These are phyloP conservation scores for Sciurus niger DNA, from an alignment of 2,113 vertebrate species.

Conservation along the genomic window DNA sequence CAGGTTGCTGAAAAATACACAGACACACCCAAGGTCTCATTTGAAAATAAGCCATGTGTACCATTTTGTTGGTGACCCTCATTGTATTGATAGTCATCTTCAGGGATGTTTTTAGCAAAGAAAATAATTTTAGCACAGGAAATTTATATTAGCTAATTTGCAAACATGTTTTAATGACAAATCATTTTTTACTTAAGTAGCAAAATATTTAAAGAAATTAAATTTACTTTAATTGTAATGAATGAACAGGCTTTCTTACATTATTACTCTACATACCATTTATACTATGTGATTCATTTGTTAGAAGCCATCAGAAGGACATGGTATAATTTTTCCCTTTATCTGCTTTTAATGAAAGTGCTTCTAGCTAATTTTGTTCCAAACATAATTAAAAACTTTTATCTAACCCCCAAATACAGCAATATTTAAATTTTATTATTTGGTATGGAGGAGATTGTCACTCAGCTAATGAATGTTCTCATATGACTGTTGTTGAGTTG, in stretches of 20 bases:
- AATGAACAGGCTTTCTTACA: neutral
- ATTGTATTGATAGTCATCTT: neutral
- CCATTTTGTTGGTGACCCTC: neutral
- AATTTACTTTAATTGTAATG: neutral
- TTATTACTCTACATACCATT: neutral
- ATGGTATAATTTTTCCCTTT: neutral
- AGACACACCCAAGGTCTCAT: neutral
- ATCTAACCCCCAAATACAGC: neutral
- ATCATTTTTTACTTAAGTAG: neutral
- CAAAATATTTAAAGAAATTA: neutral
- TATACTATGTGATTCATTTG: neutral
- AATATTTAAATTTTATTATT: neutral
- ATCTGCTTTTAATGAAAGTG: neutral
- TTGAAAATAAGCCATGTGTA: neutral
- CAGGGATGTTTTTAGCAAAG: neutral
- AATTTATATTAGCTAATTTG: neutral
- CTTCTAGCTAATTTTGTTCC: neutral
- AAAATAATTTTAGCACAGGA: neutral
- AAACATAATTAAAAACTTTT: neutral
- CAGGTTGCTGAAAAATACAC: neutral
- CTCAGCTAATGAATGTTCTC: neutral
- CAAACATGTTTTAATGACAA: neutral
- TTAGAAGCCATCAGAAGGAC: neutral
- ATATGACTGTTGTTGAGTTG: neutral
- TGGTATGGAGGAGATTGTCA: neutral